phyloP scores from a whole-genome alignment of 2,888 invertebrate genomes.

The Myathropa florea region DNA sequence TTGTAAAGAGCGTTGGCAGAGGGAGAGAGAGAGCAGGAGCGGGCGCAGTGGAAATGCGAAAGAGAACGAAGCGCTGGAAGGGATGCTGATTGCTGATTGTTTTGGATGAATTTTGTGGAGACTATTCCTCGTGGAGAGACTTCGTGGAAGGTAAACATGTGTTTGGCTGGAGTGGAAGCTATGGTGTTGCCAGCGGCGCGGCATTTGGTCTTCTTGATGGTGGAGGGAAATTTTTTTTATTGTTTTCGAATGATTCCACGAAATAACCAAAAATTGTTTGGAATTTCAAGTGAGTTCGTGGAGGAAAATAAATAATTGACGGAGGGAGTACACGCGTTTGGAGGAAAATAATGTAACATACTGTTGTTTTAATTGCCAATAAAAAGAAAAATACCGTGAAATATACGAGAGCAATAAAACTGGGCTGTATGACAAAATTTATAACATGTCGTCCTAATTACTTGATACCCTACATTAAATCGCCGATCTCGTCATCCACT shows the following conservation, averaged over 20 bases:
- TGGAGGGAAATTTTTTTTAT: neutral
- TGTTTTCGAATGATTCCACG: neutral
- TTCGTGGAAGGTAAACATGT: conserved; percentile 5
- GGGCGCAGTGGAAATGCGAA: neutral
- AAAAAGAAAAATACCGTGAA: neutral
- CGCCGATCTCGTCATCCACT: neutral
- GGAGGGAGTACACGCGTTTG: too few relatives aligned
- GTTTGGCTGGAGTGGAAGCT: neutral
- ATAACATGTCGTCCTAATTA: neutral
- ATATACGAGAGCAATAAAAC: neutral
- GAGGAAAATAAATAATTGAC: neutral
- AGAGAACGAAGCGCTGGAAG: neutral
- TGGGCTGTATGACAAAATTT: neutral
- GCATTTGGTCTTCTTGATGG: too few relatives aligned
- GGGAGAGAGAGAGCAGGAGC: neutral
- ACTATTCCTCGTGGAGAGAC: neutral
- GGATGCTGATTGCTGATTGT: neutral
- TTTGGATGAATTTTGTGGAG: conserved; percentile 2
- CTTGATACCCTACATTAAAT: neutral
- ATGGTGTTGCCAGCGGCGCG: neutral
- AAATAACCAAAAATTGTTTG: neutral
- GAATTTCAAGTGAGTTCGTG: neutral
- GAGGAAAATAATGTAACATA: neutral
- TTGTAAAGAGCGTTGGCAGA: neutral
- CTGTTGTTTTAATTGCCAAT: neutral